These are phyloP conservation scores for Oreochromis niloticus DNA, from an alignment of 2,113 vertebrate genomes.

Conservation along the genomic window DNA sequence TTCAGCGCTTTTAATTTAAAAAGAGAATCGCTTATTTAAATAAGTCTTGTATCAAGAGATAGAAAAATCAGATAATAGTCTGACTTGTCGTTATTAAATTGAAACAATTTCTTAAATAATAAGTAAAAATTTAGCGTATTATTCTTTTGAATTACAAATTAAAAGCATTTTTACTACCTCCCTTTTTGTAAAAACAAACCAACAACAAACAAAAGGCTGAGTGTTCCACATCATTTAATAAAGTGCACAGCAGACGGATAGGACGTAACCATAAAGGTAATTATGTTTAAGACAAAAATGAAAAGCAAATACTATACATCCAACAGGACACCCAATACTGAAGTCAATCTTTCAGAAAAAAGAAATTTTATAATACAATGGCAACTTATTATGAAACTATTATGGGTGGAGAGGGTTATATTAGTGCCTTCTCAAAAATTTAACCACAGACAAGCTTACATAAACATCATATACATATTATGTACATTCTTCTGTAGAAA, in stretches of 20 bases:
- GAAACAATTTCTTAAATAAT: not conserved
- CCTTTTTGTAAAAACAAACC: not conserved
- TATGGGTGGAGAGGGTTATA: not conserved
- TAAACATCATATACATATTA: not conserved
- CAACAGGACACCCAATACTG: not conserved
- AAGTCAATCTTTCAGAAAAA: not conserved
- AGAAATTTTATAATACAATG: accelerated
- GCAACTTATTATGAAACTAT: not conserved
- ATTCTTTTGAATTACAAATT: not conserved
- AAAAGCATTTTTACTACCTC: accelerated
- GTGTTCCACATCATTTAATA: not conserved
- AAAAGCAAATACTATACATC: not conserved
- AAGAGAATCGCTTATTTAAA: not conserved
- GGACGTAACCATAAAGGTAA: accelerated
- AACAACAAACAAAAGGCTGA: not conserved
- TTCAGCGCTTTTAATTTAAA: not conserved
- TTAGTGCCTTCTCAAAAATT: not conserved
- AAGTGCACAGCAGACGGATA: not conserved
- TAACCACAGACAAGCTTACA: not conserved
- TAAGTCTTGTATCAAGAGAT: accelerated
- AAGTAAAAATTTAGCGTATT: not conserved
- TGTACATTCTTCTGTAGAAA: not conserved
- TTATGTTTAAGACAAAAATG: not conserved
- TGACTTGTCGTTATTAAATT: not conserved
- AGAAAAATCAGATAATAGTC: not conserved